phyloP scores from a whole-genome alignment of 2,113 vertebrate genomes.

The Pseudolaguvia tuberculata region DNA sequence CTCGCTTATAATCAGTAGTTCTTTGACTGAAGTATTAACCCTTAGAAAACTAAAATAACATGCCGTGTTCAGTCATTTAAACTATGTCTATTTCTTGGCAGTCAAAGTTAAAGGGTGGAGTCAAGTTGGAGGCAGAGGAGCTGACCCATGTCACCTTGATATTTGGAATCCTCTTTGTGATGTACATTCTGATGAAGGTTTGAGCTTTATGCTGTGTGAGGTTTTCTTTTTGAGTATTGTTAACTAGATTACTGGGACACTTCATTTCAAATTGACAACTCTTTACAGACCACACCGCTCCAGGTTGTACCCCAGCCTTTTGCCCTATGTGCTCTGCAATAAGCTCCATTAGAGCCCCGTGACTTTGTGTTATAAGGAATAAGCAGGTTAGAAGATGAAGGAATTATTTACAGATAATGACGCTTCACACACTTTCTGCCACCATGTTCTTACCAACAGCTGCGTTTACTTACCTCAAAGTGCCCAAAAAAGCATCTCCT shows the following conservation, averaged over 20 bases:
- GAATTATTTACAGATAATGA: not conserved
- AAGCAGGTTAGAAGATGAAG: too few relatives aligned
- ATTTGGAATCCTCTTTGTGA: conserved; percentile 30
- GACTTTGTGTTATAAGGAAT: too few relatives aligned
- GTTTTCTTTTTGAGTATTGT: not conserved
- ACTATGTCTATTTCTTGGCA: conserved; percentile 5
- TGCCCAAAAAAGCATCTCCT: not conserved
- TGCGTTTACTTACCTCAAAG: not conserved
- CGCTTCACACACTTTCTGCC: conserved; percentile 3
- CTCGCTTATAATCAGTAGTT: not conserved
- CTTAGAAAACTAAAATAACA: not conserved
- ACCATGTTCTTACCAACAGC: not conserved
- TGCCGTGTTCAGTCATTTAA: not conserved
- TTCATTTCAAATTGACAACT: too few relatives aligned
- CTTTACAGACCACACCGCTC: too few relatives aligned
- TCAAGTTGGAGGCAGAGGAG: conserved; percentile 25
- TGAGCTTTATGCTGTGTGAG: not conserved
- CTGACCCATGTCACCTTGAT: conserved; percentile 29
- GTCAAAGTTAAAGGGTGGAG: conserved; percentile 9
- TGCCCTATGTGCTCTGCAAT: too few relatives aligned
- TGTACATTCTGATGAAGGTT: conserved; percentile 43
- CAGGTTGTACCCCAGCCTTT: too few relatives aligned
- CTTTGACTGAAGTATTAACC: not conserved
- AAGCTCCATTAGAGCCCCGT: too few relatives aligned
- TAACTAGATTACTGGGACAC: not conserved